A percentile compares a stretch with the other conserved stretches of the same genome.
Evolutionary conservation across 2,888 invertebrate genomes (phyloP).

Genomic region (Aleiodes leptofemur): DNA sequence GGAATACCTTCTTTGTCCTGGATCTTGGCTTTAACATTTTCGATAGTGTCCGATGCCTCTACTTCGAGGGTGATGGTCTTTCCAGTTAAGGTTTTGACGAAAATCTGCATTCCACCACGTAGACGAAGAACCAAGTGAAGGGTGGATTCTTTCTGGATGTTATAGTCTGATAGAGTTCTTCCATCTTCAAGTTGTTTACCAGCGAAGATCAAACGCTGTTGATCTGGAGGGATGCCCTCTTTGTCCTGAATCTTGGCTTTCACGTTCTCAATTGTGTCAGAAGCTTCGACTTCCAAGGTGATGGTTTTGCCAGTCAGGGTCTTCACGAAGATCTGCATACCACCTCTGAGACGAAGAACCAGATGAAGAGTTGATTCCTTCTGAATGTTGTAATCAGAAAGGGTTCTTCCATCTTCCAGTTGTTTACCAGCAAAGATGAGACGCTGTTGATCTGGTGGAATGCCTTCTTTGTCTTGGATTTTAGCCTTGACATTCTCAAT

Average conservation of each 20-base stretch:
- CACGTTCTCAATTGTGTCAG: slow-evolving; percentile 50
- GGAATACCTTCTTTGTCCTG: slow-evolving; percentile 53
- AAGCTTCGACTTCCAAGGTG: slow-evolving; percentile 77
- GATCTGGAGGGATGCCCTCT: slow-evolving; percentile 52
- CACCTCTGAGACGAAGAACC: slow-evolving; percentile 76
- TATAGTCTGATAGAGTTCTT: slow-evolving; percentile 50
- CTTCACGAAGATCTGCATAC: slow-evolving; percentile 81
- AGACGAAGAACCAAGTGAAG: slow-evolving; percentile 56
- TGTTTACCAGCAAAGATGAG: slow-evolving; percentile 60
- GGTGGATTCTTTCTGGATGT: slow-evolving; percentile 53
- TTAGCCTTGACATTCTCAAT: slow-evolving; percentile 80
- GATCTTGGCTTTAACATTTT: slow-evolving; percentile 52
- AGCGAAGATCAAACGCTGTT: slow-evolving; percentile 52
- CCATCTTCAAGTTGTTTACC: slow-evolving; percentile 52
- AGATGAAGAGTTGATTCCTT: slow-evolving; percentile 59
- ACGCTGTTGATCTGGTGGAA: slow-evolving; percentile 58
- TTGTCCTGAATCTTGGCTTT: slow-evolving; percentile 54
- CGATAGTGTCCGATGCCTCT: slow-evolving; percentile 71
- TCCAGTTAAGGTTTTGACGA: slow-evolving; percentile 79
- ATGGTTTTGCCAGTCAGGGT: slow-evolving; percentile 80
- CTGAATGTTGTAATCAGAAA: slow-evolving; percentile 58
- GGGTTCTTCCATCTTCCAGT: slow-evolving; percentile 56
- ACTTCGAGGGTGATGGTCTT: slow-evolving; percentile 79
- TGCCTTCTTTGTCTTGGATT: slow-evolving; percentile 74
- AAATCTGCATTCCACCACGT: slow-evolving; percentile 83